Conservation (phyloP, 1,140 invertebrate genomes). For the Dreissena rostriformis region DNA sequence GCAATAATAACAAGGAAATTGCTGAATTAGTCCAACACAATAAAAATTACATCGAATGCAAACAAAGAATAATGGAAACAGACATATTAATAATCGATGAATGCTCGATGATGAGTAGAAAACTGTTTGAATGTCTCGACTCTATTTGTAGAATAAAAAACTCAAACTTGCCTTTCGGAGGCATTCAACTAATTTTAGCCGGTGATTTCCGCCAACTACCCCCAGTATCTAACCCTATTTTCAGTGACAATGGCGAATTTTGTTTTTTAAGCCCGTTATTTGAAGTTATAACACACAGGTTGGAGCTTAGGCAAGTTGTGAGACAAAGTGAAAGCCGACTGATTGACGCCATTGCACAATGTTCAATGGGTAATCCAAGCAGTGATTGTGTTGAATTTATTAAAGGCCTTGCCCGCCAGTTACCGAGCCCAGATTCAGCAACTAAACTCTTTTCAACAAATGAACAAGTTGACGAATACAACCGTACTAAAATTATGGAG, state of each 20-base stretch:
- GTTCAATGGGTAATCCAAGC: slow-evolving; percentile 9
- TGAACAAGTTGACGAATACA: slow-evolving; percentile 15
- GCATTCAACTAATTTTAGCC: slow-evolving; percentile 16
- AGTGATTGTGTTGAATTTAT: not conserved
- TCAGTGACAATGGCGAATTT: slow-evolving; percentile 21
- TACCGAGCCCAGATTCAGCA: not conserved
- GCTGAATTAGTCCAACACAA: not conserved
- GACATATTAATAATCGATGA: slow-evolving; percentile 36
- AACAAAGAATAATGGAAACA: slow-evolving; percentile 16
- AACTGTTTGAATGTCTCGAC: slow-evolving; percentile 3
- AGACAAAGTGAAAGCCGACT: slow-evolving; percentile 4
- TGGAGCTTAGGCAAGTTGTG: slow-evolving; percentile 17
- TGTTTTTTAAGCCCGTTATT: slow-evolving; percentile 29
- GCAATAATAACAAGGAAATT: not conserved
- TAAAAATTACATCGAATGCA: not conserved
- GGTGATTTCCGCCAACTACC: slow-evolving; percentile 24
- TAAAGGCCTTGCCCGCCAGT: not conserved
- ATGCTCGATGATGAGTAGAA: slow-evolving; percentile 18
- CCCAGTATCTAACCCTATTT: slow-evolving; percentile 7
- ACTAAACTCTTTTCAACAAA: slow-evolving; percentile 35
- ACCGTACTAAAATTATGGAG: slow-evolving; percentile 3
- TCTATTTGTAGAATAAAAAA: slow-evolving; percentile 30
- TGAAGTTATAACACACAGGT: slow-evolving; percentile 1
- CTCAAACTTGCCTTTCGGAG: not conserved
- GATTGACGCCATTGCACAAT: slow-evolving; percentile 16